Evolutionary conservation across 30 jellyfish, hydroid and myxozoan species (phyloP).

Genomic region (Pelagia noctiluca): DNA sequence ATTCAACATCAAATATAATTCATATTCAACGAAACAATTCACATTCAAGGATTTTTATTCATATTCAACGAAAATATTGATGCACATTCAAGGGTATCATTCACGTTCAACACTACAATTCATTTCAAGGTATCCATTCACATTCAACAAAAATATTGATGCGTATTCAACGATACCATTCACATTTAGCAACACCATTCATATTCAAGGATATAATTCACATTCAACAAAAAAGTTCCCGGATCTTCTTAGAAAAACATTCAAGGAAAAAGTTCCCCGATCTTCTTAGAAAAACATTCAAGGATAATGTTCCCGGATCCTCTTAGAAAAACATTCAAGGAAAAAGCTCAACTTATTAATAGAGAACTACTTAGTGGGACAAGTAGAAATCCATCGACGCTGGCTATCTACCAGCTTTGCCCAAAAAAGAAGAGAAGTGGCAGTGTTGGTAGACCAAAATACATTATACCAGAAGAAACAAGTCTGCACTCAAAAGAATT

Average conservation of each 20-base stretch:
- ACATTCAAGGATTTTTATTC: neutral
- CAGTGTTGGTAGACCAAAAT: neutral
- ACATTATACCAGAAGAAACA: neutral
- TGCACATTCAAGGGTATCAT: constrained; percentile 5
- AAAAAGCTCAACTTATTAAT: constrained; percentile 20
- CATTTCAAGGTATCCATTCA: neutral
- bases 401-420: constrained; percentile 42
- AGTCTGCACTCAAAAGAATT: neutral
- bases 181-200: neutral
- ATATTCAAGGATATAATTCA: neutral
- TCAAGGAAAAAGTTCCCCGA: neutral
- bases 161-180: neutral
- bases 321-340: neutral
- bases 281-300: neutral
- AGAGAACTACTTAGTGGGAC: constrained; percentile 21
- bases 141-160: neutral
- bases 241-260: neutral
- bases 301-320: neutral
- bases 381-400: constrained; percentile 18
- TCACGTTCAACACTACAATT: neutral
- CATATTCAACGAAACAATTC: neutral
- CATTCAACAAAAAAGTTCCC: neutral
- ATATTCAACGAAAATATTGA: neutral
- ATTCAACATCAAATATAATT: neutral
- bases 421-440: neutral